phyloP scores from a whole-genome alignment of 2,888 invertebrate species.

The Malthinus seriepunctatus region DNA sequence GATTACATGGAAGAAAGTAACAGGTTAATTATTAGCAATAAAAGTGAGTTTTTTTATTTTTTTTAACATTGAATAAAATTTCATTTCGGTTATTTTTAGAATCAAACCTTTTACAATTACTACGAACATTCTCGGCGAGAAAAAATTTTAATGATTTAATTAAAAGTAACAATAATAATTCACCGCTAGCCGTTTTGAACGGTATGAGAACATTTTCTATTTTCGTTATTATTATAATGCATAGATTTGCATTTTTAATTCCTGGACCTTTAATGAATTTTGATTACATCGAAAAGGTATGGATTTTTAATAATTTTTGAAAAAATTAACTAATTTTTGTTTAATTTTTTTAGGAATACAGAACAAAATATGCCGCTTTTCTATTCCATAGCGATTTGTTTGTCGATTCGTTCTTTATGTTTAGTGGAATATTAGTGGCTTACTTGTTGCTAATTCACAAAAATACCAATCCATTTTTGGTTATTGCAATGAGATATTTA shows the following conservation, averaged over 20 bases:
- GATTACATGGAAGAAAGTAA: too few species aligned
- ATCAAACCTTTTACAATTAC: not conserved
- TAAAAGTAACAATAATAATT: not conserved
- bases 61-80: too few species aligned
- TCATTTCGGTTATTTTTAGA: too few species aligned
- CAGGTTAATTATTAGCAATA: too few species aligned
- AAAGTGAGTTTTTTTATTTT: too few species aligned
- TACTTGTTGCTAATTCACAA: not conserved
- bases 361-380: not conserved
- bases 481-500: too few species aligned
- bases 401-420: constrained; percentile 1
- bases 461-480: too few species aligned
- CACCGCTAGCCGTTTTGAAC: not conserved
- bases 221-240: not conserved
- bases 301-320: too few species aligned
- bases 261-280: not conserved
- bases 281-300: not conserved
- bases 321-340: not conserved
- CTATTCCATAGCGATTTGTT: not conserved
- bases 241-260: not conserved
- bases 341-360: too few species aligned
- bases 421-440: not conserved
- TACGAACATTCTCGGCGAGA: not conserved
- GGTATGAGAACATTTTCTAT: not conserved
- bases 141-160: not conserved